Conservation (phyloP, 2,888 invertebrate genomes). For the Uloborus plumipes region DNA sequence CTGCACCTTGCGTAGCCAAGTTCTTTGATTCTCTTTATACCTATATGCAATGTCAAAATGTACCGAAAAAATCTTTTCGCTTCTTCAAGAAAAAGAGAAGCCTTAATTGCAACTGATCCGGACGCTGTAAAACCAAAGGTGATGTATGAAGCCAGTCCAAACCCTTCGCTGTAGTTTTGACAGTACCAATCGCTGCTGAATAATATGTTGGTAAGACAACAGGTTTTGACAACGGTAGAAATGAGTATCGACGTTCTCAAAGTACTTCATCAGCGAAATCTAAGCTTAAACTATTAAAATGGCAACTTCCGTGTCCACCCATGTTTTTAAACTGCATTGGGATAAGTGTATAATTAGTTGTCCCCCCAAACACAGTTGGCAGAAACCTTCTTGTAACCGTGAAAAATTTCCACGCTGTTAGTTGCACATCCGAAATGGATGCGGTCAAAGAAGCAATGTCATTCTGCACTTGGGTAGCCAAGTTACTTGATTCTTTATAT, state of each 20-base stretch:
- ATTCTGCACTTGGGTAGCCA: slow-evolving; percentile 23
- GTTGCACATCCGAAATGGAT: slow-evolving; percentile 22
- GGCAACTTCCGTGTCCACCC: no score
- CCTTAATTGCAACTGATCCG: slow-evolving; percentile 40
- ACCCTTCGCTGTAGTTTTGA: not conserved
- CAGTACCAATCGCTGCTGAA: slow-evolving; percentile 38
- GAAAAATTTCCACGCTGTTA: slow-evolving; percentile 52
- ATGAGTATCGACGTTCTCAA: slow-evolving; percentile 3
- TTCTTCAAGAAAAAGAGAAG: slow-evolving; percentile 42
- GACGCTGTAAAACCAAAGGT: slow-evolving; percentile 36
- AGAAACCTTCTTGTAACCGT: slow-evolving; percentile 41
- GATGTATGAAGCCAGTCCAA: slow-evolving; percentile 18
- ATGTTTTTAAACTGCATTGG: slow-evolving; percentile 17
- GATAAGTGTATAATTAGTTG: slow-evolving; percentile 37
- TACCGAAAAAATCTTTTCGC: slow-evolving; percentile 21
- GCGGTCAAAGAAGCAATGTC: slow-evolving; percentile 29
- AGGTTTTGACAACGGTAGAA: slow-evolving; percentile 34
- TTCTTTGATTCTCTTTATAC: slow-evolving; percentile 4
- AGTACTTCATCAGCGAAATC: no score
- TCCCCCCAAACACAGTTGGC: slow-evolving; percentile 47
- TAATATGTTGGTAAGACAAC: slow-evolving; percentile 24
- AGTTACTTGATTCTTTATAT: slow-evolving; percentile 4
- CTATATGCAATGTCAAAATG: slow-evolving; percentile 10
- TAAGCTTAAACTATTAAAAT: no score
- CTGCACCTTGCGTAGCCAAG: slow-evolving; percentile 21